These are phyloP conservation scores for Melanophora roralis DNA, from an alignment of 2,888 invertebrate genomes.

Conservation along the genomic window DNA sequence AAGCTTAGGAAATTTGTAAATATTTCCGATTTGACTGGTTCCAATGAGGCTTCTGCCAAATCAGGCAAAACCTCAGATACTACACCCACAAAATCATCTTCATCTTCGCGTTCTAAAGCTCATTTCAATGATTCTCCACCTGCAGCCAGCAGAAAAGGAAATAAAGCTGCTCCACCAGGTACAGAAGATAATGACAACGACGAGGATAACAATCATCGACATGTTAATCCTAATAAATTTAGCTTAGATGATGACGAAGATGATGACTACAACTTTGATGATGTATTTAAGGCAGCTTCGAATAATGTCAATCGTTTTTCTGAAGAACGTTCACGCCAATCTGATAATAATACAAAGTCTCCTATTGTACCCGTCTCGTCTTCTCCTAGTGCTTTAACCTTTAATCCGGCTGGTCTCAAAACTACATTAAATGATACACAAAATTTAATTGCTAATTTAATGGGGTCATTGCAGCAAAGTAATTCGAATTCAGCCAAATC, in stretches of 20 bases:
- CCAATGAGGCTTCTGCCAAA: constrained; percentile 31
- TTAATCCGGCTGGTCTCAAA: constrained; percentile 71
- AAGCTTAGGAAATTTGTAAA: constrained; percentile 86
- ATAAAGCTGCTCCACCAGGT: constrained; percentile 30
- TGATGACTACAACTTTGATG: constrained; percentile 90
- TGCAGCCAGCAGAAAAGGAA: constrained; percentile 21
- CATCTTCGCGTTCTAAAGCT: constrained; percentile 41
- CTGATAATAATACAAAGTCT: constrained; percentile 69
- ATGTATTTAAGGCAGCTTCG: constrained; percentile 87
- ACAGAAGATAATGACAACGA: constrained; percentile 66
- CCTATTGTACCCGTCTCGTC: constrained; percentile 62
- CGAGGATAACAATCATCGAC: constrained; percentile 60
- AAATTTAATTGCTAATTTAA: constrained; percentile 81
- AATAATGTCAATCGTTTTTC: constrained; percentile 83
- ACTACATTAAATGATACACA: constrained; percentile 79
- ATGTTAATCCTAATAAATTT: constrained; percentile 73
- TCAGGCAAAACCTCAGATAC: constrained; percentile 37
- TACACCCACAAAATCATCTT: constrained; percentile 17
- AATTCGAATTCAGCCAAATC: constrained; percentile 61
- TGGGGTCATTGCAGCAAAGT: constrained; percentile 79
- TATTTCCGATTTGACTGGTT: constrained; percentile 73
- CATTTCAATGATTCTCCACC: constrained; percentile 57
- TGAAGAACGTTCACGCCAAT: constrained; percentile 62
- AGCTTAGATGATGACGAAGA: constrained; percentile 82
- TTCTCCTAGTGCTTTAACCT: constrained; percentile 69